Percentiles rank a stretch among this genome's conserved stretches.
Conservation (phyloP, 2,113 vertebrate genomes). For the Mesembrinibis cayennensis region DNA sequence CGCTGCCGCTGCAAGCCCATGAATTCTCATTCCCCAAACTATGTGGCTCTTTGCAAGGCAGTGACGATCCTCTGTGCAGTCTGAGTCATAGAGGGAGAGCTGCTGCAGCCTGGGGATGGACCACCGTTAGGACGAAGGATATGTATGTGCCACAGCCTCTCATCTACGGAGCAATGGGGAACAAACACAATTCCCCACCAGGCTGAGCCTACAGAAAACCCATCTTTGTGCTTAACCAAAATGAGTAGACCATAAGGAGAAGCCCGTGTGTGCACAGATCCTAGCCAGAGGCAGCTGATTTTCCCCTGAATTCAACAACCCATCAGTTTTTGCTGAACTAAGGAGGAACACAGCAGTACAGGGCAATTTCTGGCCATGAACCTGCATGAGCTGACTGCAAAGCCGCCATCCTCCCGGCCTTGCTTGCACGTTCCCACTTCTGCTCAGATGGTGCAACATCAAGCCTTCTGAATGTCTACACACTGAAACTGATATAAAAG, state of each 20-base stretch:
- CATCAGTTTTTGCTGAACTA: not conserved
- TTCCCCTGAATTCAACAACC: not conserved
- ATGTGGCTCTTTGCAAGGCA: not conserved
- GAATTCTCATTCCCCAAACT: not conserved
- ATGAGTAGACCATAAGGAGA: not conserved
- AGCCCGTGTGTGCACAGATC: not conserved
- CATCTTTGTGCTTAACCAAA: not conserved
- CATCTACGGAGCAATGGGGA: not conserved
- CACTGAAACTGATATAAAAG: not conserved
- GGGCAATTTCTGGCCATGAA: not conserved
- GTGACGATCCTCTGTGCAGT: not conserved
- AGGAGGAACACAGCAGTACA: not conserved
- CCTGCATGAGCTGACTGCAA: not conserved
- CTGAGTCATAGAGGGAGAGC: not conserved
- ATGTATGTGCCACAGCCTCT: not conserved
- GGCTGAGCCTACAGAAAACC: not conserved
- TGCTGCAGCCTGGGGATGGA: not conserved
- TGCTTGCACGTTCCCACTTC: not conserved
- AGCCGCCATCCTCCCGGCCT: not conserved
- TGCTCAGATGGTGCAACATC: not conserved
- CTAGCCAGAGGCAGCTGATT: not conserved
- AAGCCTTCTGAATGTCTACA: not conserved
- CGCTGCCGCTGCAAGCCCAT: not conserved
- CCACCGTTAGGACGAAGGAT: not conserved
- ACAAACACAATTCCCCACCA: not conserved